Evolutionary conservation across 2,888 invertebrate genomes (phyloP).

Genomic region (Himalopsyche anomala): DNA sequence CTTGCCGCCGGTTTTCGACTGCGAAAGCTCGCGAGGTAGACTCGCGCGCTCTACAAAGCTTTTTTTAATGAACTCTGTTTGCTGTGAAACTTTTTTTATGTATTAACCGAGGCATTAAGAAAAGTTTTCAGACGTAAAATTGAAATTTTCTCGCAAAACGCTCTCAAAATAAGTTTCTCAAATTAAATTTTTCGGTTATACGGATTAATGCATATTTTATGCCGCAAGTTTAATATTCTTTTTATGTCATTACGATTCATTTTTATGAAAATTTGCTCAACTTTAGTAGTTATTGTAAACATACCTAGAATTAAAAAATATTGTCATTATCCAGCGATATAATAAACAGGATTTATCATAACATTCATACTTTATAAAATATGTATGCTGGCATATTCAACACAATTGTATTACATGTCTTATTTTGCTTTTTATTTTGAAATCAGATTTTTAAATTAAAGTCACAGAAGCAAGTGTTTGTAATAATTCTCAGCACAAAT

Average conservation of each 20-base stretch:
- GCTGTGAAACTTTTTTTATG: slow-evolving; percentile 41
- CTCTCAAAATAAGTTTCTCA: slow-evolving; percentile 35
- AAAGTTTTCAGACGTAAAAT: slow-evolving; percentile 43
- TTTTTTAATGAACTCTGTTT: slow-evolving; percentile 44
- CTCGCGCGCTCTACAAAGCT: slow-evolving; percentile 12
- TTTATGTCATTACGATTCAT: slow-evolving; percentile 11
- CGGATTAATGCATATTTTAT: slow-evolving; percentile 6
- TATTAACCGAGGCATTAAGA: slow-evolving; percentile 37
- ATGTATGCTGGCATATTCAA: too few species aligned
- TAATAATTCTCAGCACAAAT: too few species aligned
- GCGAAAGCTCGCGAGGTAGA: slow-evolving; percentile 5
- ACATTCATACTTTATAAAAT: too few species aligned
- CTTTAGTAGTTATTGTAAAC: too few species aligned
- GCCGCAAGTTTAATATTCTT: slow-evolving; percentile 12
- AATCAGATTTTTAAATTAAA: too few species aligned
- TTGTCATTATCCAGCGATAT: too few species aligned
- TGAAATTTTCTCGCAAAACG: slow-evolving; percentile 38
- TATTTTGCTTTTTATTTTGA: too few species aligned
- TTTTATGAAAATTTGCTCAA: too few species aligned
- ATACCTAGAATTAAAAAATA: too few species aligned
- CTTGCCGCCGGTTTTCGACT: slow-evolving; percentile 24
- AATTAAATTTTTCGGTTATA: slow-evolving; percentile 22
- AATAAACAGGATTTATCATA: too few species aligned
- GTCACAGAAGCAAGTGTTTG: too few species aligned
- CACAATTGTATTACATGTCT: too few species aligned